Conservation (phyloP, 2,888 invertebrate species). For the Dromius quadrimaculatus region DNA sequence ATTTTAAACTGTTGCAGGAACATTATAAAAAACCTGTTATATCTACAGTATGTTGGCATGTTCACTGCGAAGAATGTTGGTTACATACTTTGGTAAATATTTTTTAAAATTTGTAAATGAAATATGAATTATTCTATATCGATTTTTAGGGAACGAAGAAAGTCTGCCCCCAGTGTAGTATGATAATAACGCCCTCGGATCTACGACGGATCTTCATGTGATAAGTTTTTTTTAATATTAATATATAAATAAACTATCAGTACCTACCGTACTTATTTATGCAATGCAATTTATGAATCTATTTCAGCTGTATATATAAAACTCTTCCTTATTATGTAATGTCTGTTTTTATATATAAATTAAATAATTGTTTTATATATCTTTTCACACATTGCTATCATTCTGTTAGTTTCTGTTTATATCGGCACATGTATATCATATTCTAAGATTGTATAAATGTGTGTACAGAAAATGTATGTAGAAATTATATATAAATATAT, state of each 20-base stretch:
- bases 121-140: conserved; percentile 55
- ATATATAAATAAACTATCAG: conserved; percentile 54
- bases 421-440: conserved; percentile 42
- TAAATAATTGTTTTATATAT: conserved; percentile 53
- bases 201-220: conserved; percentile 90
- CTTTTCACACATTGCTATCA: conserved; percentile 39
- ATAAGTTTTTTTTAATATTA: conserved; percentile 59
- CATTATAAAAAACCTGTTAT: conserved; percentile 75
- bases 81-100: conserved; percentile 71
- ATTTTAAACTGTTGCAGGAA: conserved; percentile 67
- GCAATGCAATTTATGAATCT: conserved; percentile 51
- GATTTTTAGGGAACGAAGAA: conserved; percentile 83
- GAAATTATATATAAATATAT: conserved; percentile 46
- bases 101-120: not conserved
- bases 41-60: conserved; percentile 78
- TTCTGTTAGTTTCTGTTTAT: conserved; percentile 44
- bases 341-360: conserved; percentile 54
- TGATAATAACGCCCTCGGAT: conserved; percentile 90
- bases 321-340: conserved; percentile 39
- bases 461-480: conserved; percentile 50
- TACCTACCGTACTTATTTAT: conserved; percentile 54
- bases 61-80: conserved; percentile 80
- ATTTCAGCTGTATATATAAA: conserved; percentile 48
- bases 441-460: conserved; percentile 51
- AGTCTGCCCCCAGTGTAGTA: conserved; percentile 94